phyloP scores from a whole-genome alignment of 2,888 invertebrate genomes.

The Machimus atricapillus region DNA sequence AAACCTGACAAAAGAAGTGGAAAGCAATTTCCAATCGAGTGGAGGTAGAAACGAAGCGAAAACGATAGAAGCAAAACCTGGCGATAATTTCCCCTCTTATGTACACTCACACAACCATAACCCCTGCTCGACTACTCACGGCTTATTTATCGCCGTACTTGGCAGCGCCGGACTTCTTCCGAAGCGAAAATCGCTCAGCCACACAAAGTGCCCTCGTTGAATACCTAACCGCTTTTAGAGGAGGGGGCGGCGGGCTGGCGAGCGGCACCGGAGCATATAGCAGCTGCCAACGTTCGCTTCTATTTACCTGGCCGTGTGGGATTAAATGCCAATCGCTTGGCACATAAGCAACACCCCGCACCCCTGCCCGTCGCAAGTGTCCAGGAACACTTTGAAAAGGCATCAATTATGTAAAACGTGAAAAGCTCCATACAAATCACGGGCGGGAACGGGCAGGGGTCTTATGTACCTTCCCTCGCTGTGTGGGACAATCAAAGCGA shows the following conservation, averaged over 20 bases:
- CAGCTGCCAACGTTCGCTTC: background rate
- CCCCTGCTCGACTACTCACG: background rate
- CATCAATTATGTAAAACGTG: background rate
- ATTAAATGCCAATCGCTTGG: slow-evolving; percentile 1
- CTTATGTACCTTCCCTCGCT: background rate
- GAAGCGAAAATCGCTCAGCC: background rate
- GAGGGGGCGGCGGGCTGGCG: background rate
- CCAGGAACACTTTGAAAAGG: background rate
- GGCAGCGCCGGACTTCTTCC: background rate
- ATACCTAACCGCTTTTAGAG: background rate
- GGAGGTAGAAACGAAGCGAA: background rate
- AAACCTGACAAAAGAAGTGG: slow-evolving; percentile 10
- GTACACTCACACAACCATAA: background rate
- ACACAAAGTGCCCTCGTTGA: background rate
- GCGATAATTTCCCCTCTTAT: background rate
- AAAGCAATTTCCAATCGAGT: background rate
- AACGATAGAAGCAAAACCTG: background rate
- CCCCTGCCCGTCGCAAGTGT: background rate
- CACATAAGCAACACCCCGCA: background rate
- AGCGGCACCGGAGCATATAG: background rate
- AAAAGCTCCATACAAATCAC: background rate
- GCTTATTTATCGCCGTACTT: background rate
- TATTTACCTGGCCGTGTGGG: background rate
- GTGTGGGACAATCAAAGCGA: background rate
- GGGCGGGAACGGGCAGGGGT: background rate